phyloP scores from a whole-genome alignment of 2,113 vertebrate species.

The Orthonyx spaldingii region DNA sequence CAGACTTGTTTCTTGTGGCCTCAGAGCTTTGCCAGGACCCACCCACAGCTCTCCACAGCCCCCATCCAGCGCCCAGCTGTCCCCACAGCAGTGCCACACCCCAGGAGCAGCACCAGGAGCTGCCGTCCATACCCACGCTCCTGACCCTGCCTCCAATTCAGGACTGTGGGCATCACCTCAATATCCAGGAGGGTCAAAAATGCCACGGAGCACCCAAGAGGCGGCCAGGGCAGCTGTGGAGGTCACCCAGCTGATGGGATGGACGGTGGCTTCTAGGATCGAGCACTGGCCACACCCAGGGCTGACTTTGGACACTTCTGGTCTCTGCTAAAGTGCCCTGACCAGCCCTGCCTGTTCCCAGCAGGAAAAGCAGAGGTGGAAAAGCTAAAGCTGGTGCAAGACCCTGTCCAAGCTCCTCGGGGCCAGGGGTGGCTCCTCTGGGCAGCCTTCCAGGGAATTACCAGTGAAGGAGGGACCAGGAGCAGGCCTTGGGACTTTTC shows the following conservation, averaged over 20 bases:
- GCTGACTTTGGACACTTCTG: not conserved
- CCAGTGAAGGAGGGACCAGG: not conserved
- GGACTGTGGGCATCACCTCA: not conserved
- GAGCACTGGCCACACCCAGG: not conserved
- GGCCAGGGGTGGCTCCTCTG: not conserved
- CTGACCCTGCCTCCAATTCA: not conserved
- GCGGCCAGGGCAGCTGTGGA: not conserved
- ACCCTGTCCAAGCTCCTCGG: not conserved
- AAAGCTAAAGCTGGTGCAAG: not conserved
- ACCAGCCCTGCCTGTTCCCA: not conserved
- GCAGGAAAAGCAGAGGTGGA: not conserved
- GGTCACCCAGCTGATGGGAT: not conserved
- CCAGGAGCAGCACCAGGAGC: not conserved
- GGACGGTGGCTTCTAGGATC: not conserved
- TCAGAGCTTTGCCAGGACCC: not conserved
- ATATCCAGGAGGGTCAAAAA: not conserved
- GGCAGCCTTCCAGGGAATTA: not conserved
- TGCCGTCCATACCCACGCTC: not conserved
- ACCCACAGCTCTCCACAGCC: not conserved
- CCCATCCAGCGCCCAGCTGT: not conserved
- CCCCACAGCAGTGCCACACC: not conserved
- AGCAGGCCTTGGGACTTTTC: not conserved
- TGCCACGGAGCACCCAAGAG: not conserved
- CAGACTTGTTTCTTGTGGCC: not conserved
- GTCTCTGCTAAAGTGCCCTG: not conserved